A percentile compares a stretch with the other conserved stretches of the same genome.
phyloP scores from a whole-genome alignment of 2,888 invertebrate genomes.

The Apotomis betuletana region DNA sequence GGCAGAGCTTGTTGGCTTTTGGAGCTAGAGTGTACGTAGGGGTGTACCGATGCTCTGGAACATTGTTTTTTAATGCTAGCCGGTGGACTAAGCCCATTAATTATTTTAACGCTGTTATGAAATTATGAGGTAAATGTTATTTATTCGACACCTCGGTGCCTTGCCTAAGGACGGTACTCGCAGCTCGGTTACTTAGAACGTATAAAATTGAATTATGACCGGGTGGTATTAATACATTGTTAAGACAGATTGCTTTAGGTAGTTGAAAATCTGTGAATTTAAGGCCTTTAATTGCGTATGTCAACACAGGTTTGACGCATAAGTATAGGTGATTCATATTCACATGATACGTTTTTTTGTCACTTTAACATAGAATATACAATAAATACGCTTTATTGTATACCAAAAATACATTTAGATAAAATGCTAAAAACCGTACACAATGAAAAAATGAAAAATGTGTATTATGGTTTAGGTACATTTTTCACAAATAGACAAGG shows the following conservation, averaged over 20 bases:
- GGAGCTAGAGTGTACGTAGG: not conserved
- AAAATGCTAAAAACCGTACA: no score
- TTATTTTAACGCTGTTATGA: constrained; percentile 36
- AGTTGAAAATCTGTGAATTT: not conserved
- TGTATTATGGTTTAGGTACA: no score
- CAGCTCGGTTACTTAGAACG: constrained; percentile 1
- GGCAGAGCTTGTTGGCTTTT: not conserved
- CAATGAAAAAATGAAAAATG: no score
- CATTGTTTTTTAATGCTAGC: constrained; percentile 36
- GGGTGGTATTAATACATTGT: not conserved
- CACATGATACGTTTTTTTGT: no score
- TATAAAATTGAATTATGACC: constrained; percentile 24
- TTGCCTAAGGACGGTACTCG: not conserved
- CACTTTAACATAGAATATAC: no score
- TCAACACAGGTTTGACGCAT: no score
- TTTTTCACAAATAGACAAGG: no score
- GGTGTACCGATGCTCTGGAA: constrained; percentile 1
- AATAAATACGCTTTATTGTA: no score
- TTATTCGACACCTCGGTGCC: constrained; percentile 28
- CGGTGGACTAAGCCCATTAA: constrained; percentile 27
- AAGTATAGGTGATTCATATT: no score
- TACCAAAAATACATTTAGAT: no score
- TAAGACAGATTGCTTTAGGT: not conserved
- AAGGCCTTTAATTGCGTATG: no score
- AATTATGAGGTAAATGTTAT: constrained; percentile 33